These are phyloP conservation scores for Sinocyclocheilus rhinocerous DNA, from an alignment of 2,113 vertebrate species.

Conservation along the genomic window DNA sequence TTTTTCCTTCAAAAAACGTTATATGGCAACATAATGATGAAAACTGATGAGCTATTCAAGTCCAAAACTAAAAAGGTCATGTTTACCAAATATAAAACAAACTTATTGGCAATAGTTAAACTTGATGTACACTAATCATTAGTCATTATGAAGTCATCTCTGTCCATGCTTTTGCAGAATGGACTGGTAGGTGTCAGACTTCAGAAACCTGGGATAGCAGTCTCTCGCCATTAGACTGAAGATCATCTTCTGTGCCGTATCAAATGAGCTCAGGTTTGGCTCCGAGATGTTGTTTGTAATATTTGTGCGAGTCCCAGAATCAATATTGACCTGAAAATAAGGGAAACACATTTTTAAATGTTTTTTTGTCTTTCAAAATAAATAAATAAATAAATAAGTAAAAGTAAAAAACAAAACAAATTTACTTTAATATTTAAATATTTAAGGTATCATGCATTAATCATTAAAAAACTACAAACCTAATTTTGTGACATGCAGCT, in stretches of 20 bases:
- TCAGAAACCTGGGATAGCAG: slow-evolving; percentile 93
- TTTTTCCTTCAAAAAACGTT: neutral
- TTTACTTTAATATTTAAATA: too few relatives aligned
- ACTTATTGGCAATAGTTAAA: neutral
- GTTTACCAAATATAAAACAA: too few relatives aligned
- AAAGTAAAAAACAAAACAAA: too few relatives aligned
- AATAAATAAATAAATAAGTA: too few relatives aligned
- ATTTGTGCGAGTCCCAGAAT: slow-evolving; percentile 86
- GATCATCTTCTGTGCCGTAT: slow-evolving; percentile 87
- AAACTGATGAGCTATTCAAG: neutral
- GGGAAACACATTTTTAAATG: neutral
- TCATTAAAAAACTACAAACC: too few relatives aligned
- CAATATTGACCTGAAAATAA: slow-evolving; percentile 90
- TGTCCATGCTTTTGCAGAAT: slow-evolving; percentile 68
- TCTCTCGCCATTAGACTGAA: slow-evolving; percentile 93
- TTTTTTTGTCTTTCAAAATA: too few relatives aligned
- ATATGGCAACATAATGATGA: neutral
- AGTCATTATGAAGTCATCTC: slow-evolving; percentile 63
- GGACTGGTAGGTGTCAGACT: slow-evolving; percentile 79
- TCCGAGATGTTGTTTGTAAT: slow-evolving; percentile 86
- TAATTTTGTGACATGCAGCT: too few relatives aligned
- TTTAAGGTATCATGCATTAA: too few relatives aligned
- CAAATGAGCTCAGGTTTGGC: slow-evolving; percentile 85
- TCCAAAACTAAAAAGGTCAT: slow-evolving; percentile 22
- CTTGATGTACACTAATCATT: neutral